Evolutionary conservation across 2,797 vertebrate species (phyloP).

Genomic region (Phalanger gymnotis): DNA sequence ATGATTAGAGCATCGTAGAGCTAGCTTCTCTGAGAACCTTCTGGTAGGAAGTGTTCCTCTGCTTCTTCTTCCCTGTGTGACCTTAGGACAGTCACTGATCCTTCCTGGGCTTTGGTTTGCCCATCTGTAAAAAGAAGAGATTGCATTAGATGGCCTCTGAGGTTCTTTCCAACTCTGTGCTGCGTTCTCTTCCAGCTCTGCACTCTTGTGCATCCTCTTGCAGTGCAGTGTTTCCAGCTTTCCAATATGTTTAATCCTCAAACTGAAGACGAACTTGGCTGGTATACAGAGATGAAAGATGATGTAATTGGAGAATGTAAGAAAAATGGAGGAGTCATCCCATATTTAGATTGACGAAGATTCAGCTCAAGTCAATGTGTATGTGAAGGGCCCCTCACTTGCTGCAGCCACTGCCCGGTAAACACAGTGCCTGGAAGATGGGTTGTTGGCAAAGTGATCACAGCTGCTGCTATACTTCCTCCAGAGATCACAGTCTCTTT

Average conservation of each 20-base stretch:
- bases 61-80: not conserved
- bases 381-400: too few relatives aligned
- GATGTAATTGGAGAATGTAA: not conserved
- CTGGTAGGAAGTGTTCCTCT: not conserved
- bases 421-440: too few relatives aligned
- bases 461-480: too few relatives aligned
- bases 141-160: not conserved
- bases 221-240: not conserved
- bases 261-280: not conserved
- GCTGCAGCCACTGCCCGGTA: too few relatives aligned
- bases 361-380: too few relatives aligned
- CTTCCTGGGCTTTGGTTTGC: not conserved
- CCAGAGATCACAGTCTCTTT: too few relatives aligned
- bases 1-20: not conserved
- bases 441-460: too few relatives aligned
- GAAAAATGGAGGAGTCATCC: not conserved
- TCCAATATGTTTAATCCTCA: not conserved
- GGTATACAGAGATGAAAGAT: not conserved
- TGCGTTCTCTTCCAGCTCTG: not conserved
- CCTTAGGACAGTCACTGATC: not conserved
- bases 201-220: not conserved
- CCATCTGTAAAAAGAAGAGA: not conserved
- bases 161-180: not conserved
- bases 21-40: not conserved
- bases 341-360: not conserved